Base-by-base conservation (phyloP, 2,888 invertebrate genomes). In the Andrena haemorrhoa region DNA sequence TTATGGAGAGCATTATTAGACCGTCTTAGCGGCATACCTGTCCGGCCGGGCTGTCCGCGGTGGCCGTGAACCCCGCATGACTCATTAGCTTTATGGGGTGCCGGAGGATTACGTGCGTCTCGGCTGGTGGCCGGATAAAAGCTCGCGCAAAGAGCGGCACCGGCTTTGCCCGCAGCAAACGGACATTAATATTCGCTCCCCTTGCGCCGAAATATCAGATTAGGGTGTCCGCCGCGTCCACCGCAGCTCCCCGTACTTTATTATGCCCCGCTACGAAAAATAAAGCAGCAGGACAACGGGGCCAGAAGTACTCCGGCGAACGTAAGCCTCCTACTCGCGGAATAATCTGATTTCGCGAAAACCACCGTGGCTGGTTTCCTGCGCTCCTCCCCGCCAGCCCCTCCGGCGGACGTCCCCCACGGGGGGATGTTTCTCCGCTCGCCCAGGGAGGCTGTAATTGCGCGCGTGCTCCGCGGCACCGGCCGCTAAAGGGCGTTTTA, bases 71-170 rank as follows among this genome's bases (percentile, higher is more conserved):
- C 74, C 81, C 84, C 79, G 61, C 51, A 79, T 87, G 89, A 89
- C 83, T 91, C 90, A 90, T 91, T 90, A 91, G 85, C 88, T 89
- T 89, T 89, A 89, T 88, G 86, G 86, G 88, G 88, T 86, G 89
- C 81, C 85, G 70, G 86, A 63, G 88, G 85, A 87, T 89, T 89
- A 88, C 84, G 87, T 80, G 69, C 69, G 84, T 75, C 88, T 78
- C 85, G 88, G 88, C 83, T 84, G 84, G 86, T 87, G 86, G 86
- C 77, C 85, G 83, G 84, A 87, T 88, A 88, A 89, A 85, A 75
- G 80, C 75, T 41, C 16, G 68, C 66, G 66, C 77, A 58, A 76
- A 75, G 82, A 79, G 77, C 83, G 82, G 85, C 86, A 80, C 83
- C 83, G 65, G 78, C 84, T 85, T 85, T 81, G 80, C 88, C 84